Evolutionary conservation across 2,888 invertebrate genomes (phyloP).

Genomic region (Rhorus exstirpatorius): DNA sequence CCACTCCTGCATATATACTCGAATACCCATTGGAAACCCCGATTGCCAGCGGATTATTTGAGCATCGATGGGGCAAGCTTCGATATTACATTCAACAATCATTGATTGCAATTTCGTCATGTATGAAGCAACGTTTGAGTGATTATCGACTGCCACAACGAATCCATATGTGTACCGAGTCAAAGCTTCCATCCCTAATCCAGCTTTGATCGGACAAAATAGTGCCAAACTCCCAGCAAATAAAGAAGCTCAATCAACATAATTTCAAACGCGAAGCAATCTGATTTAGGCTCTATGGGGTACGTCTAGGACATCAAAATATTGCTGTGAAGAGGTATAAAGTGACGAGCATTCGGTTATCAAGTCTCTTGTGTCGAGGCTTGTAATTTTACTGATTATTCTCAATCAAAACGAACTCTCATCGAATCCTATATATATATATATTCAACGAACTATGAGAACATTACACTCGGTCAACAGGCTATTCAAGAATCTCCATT

Average conservation of each 20-base stretch:
- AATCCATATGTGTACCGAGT: neutral
- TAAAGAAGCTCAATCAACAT: no score
- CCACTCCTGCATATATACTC: neutral
- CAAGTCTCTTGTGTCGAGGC: no score
- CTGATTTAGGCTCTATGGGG: no score
- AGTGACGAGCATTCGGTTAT: neutral
- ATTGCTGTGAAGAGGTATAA: no score
- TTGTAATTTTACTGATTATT: slow-evolving; percentile 23
- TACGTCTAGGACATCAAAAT: no score
- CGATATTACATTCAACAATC: slow-evolving; percentile 21
- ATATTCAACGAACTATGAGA: slow-evolving; percentile 2
- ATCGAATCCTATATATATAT: neutral
- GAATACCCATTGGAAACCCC: slow-evolving; percentile 6
- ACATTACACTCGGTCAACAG: slow-evolving; percentile 28
- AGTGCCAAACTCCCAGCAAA: no score
- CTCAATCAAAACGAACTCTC: slow-evolving; percentile 15
- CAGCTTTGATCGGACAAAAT: no score
- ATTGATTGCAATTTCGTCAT: slow-evolving; percentile 31
- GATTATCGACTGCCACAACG: neutral
- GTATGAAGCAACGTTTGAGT: neutral
- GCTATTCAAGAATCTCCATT: slow-evolving; percentile 17
- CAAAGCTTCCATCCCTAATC: neutral
- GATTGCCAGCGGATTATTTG: slow-evolving; percentile 28
- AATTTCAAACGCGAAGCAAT: no score
- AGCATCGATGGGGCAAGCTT: neutral